These are phyloP conservation scores for Sciurus niger DNA, from an alignment of 2,113 vertebrate genomes.

Conservation along the genomic window DNA sequence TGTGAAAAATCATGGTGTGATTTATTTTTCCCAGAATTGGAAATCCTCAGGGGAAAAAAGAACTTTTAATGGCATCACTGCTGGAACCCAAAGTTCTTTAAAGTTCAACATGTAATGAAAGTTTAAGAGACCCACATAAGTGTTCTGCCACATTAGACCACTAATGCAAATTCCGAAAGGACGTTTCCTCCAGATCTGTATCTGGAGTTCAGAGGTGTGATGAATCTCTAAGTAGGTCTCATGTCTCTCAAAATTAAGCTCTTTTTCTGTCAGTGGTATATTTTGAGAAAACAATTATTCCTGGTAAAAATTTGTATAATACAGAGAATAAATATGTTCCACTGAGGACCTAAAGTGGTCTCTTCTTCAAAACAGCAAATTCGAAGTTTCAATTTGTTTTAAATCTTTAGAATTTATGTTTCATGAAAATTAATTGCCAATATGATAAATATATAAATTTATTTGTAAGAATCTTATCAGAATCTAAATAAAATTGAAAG, in stretches of 20 bases:
- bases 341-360: background rate
- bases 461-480: background rate
- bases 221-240: background rate
- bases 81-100: constrained; percentile 52
- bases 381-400: background rate
- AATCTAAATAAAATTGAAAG: background rate
- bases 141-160: background rate
- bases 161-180: constrained; percentile 47
- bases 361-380: constrained; percentile 34
- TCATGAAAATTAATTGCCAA: background rate
- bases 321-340: constrained; percentile 28
- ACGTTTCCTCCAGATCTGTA: constrained; percentile 61
- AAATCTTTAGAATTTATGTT: constrained; percentile 25
- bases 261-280: constrained; percentile 12
- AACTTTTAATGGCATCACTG: constrained; percentile 45
- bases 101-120: background rate
- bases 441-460: background rate
- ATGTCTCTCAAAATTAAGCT: constrained; percentile 63
- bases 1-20: background rate
- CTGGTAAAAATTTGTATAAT: background rate
- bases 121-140: constrained; percentile 53
- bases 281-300: constrained; percentile 41
- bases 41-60: background rate
- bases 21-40: background rate
- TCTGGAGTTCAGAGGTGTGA: constrained; percentile 34